Conservation (phyloP, 2,797 vertebrate species). For the Hybognathus amarus region DNA sequence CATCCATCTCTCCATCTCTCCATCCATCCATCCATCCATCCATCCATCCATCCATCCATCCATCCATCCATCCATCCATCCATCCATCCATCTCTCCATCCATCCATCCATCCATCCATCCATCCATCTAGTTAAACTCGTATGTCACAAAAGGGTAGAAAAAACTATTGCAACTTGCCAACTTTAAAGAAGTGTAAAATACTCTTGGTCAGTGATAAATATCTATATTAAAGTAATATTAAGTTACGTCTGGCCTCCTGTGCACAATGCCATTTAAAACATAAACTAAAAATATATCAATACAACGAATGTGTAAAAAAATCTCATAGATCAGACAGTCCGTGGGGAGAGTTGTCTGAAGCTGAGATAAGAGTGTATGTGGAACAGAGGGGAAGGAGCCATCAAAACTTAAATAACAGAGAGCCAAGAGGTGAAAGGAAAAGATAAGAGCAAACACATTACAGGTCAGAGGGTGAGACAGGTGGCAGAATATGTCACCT, state of each 20-base stretch:
- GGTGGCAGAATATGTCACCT: conserved; percentile 72
- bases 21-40: no score
- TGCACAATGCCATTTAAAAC: neutral
- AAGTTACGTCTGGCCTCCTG: neutral
- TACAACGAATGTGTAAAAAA: no score
- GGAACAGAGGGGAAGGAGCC: neutral
- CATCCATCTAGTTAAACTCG: no score
- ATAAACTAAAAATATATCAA: no score
- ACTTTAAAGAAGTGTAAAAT: neutral
- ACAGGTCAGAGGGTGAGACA: neutral
- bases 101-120: no score
- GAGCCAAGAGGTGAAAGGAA: conserved; percentile 15
- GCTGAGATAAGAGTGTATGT: neutral
- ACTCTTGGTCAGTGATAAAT: neutral
- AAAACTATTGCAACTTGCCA: neutral
- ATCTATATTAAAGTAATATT: neutral
- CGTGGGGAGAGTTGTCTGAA: neutral
- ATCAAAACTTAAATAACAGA: neutral
- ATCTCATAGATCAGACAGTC: neutral
- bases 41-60: no score
- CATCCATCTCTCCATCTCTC: no score
- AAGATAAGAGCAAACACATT: neutral
- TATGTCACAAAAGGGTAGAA: neutral
- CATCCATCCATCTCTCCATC: no score
- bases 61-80: no score